Evolutionary conservation across 2,113 vertebrate genomes (phyloP).

Genomic region (Antechinus flavipes): DNA sequence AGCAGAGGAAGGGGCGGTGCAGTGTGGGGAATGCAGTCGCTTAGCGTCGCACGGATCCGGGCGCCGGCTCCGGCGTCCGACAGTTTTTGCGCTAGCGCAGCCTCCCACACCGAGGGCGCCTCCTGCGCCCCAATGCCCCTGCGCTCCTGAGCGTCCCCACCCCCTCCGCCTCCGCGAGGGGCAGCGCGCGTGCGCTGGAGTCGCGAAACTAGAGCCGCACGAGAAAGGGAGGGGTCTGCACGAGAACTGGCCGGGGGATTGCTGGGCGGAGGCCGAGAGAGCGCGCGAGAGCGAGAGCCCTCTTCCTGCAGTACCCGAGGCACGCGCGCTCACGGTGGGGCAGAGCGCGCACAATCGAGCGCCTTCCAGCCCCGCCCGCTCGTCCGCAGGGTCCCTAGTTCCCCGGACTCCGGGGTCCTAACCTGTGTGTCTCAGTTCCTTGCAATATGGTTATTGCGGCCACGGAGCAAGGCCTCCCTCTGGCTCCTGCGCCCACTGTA

Average conservation of each 20-base stretch:
- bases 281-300: background rate
- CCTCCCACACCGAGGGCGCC: background rate
- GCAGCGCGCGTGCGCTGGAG: constrained; percentile 64
- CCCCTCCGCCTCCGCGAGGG: constrained; percentile 45
- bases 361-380: accelerated
- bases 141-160: background rate
- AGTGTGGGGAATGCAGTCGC: background rate
- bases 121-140: background rate
- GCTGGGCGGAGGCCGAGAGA: background rate
- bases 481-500: background rate
- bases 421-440: background rate
- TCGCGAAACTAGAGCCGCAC: background rate
- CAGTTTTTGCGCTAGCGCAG: constrained; percentile 39
- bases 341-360: background rate
- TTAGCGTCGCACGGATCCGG: background rate
- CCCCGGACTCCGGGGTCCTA: accelerated
- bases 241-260: constrained; percentile 36
- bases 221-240: constrained; percentile 54
- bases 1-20: background rate
- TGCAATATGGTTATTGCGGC: too few species aligned
- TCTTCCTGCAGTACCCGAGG: background rate
- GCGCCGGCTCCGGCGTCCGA: constrained; percentile 42
- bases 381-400: accelerated
- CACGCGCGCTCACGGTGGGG: background rate
- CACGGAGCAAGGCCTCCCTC: background rate